Evolutionary conservation across 1,140 invertebrate species (phyloP), one percentile per base, ranked within the genome.

Genomic region (Mizuhopecten yessoensis): DNA sequence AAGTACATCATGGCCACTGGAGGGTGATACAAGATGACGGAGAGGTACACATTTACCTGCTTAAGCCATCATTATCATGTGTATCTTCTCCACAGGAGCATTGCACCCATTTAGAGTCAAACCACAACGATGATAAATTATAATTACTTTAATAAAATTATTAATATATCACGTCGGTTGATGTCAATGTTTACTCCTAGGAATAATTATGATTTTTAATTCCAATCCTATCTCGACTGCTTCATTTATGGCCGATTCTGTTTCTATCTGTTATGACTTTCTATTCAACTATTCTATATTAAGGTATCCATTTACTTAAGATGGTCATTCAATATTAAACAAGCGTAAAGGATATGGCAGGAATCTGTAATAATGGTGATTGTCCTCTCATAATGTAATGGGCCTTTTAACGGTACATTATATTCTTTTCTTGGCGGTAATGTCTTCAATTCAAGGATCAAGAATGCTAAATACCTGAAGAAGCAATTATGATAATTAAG

Each of bases 371-470:
- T 75, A 75, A 75, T 75, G 5, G 11, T 75, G 57, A 75, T 75
- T 75, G n/a, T n/a, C 11, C 57, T n/a, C 23, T 75, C 57, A 75
- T 75, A 29, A 75, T 75, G 57, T 75, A 75, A 75, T 75, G 57
- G 57, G 23, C 23, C 57, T 75, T 75, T 75, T 75, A 75, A 75
- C 57, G 57, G 57, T 75, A 75, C 23, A 75, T 75, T 75, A 75
- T 75, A 75, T 29, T 75, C 57, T 75, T 75, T 75, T 75, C 57
- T 75, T 75, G 29, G 29, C 57, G 17, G 57, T 75, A 75, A 75
- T 75, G n/a, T 75, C 57, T 75, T 75, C 57, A 75, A 75, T 75
- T 75, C 57, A 75, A 75, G 11, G 57, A 75, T 75, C 57, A 75
- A 75, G 57, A 75, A 75, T 75, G 57, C 57, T 75, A 75, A 75